Percentiles rank a stretch among this genome's conserved stretches.
These are phyloP conservation scores for Chrysoperla carnea DNA, from an alignment of 1,140 invertebrate species.

Conservation along the genomic window DNA sequence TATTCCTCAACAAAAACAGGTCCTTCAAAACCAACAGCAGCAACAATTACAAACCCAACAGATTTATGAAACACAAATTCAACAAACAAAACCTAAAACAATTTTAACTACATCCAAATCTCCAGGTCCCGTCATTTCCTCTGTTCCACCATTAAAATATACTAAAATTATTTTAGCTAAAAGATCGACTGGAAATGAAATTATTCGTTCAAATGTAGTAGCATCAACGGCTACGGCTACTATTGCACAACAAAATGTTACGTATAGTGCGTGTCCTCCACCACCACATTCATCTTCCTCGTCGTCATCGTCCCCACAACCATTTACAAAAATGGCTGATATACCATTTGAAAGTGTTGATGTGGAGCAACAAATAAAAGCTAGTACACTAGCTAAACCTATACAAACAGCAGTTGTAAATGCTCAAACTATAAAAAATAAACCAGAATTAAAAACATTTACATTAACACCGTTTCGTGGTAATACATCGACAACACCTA, in stretches of 20 bases:
- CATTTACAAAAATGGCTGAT: neutral
- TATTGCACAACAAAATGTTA: neutral
- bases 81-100: constrained; percentile 10
- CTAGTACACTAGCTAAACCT: constrained; percentile 5
- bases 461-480: neutral
- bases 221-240: neutral
- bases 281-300: too few relatives aligned
- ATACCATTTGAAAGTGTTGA: constrained; percentile 4
- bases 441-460: neutral
- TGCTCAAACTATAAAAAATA: neutral
- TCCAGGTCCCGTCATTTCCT: constrained; percentile 6
- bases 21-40: constrained; percentile 15
- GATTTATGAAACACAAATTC: constrained; percentile 12
- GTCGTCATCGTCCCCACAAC: neutral
- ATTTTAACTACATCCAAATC: constrained; percentile 8
- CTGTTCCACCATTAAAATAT: constrained; percentile 24
- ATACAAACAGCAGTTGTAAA: neutral
- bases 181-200: constrained; percentile 10
- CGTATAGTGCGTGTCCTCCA: neutral
- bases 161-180: constrained; percentile 35
- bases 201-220: neutral
- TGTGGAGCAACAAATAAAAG: constrained; percentile 5
- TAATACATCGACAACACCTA: too few relatives aligned
- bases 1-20: constrained; percentile 5
- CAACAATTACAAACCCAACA: constrained; percentile 9